phyloP scores from a whole-genome alignment of 30 jellyfish, hydroid and myxozoan genomes.

The Turritopsis rubra region DNA sequence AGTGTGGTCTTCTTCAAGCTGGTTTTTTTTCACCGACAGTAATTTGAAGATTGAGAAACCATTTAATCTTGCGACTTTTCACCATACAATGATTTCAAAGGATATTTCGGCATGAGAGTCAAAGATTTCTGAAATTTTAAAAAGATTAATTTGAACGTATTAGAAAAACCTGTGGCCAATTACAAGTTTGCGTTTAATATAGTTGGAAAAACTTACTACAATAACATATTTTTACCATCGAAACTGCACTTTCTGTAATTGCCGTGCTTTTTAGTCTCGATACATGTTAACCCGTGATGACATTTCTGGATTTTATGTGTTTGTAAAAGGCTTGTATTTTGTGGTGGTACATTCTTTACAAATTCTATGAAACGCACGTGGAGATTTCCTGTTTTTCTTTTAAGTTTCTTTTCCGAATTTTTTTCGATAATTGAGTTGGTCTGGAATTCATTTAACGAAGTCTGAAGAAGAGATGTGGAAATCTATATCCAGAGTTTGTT shows the following conservation, averaged over 20 bases:
- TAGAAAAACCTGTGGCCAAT: neutral
- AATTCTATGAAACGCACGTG: neutral
- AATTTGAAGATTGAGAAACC: neutral
- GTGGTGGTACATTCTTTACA: neutral
- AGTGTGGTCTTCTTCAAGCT: neutral
- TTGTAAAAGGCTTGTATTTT: neutral
- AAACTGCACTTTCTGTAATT: neutral
- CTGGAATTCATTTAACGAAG: neutral
- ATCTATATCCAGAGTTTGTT: too few species aligned
- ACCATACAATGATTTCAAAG: neutral
- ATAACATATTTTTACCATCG: neutral
- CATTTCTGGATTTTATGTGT: neutral
- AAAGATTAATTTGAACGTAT: neutral
- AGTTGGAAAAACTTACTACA: neutral
- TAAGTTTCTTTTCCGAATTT: neutral
- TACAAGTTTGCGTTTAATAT: neutral
- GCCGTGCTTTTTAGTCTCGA: neutral
- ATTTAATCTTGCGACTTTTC: neutral
- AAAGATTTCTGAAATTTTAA: neutral
- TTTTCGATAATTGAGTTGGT: neutral
- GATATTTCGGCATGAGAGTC: neutral
- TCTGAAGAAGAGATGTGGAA: too few species aligned
- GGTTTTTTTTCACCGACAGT: neutral
- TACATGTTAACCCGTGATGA: neutral
- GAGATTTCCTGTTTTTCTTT: neutral